These are phyloP conservation scores for Epinephelus cyanopodus DNA, from an alignment of 2,113 vertebrate species.

Conservation along the genomic window DNA sequence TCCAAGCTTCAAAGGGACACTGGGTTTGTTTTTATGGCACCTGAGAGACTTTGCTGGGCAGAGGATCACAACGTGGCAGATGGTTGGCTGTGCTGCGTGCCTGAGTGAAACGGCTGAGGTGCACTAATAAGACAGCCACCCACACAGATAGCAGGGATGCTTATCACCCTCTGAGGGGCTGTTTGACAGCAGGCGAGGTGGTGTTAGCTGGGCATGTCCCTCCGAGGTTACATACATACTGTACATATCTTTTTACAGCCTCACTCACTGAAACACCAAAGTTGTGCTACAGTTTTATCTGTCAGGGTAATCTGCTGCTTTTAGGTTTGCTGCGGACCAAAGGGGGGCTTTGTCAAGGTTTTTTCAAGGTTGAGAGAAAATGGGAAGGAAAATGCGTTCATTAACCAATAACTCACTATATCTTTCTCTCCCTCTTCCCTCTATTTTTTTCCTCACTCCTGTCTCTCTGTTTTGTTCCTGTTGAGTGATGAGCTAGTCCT, in stretches of 20 bases:
- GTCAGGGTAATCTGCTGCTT: background rate
- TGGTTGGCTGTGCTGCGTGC: constrained; percentile 94
- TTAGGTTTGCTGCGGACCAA: constrained; percentile 23
- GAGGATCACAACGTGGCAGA: constrained; percentile 91
- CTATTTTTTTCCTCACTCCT: constrained; percentile 52
- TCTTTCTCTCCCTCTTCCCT: constrained; percentile 49
- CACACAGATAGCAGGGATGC: constrained; percentile 90
- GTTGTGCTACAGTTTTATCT: constrained; percentile 22
- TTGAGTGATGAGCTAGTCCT: constrained; percentile 94
- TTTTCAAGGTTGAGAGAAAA: constrained; percentile 70
- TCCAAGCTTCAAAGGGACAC: constrained; percentile 56
- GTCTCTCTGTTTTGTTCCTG: constrained; percentile 86
- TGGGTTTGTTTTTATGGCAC: constrained; percentile 77
- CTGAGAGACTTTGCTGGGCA: constrained; percentile 89
- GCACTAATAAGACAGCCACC: constrained; percentile 94
- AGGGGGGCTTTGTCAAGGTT: constrained; percentile 49
- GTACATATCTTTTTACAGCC: constrained; percentile 60
- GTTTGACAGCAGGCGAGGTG: constrained; percentile 87
- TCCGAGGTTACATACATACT: constrained; percentile 62
- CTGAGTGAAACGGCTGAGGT: constrained; percentile 92
- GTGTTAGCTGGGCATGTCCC: constrained; percentile 58
- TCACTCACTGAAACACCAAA: constrained; percentile 33
- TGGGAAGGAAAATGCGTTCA: constrained; percentile 57
- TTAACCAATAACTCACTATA: constrained; percentile 69
- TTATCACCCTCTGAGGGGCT: constrained; percentile 93